These are phyloP conservation scores for Callimorpha dominula DNA, from an alignment of 2,888 invertebrate genomes.

Conservation along the genomic window DNA sequence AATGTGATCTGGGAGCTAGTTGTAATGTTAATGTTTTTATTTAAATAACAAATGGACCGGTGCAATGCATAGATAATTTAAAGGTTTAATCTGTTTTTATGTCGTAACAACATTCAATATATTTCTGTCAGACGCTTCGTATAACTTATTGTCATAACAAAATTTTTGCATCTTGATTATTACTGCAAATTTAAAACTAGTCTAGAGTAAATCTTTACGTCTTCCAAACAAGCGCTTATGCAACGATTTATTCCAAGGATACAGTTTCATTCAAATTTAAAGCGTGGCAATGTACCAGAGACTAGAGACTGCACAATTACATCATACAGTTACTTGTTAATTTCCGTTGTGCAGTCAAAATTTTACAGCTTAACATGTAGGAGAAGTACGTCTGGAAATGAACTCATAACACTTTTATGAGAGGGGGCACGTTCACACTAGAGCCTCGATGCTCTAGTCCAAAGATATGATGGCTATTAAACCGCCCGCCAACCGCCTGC, in stretches of 20 bases:
- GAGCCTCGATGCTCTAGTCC: conserved; percentile 50
- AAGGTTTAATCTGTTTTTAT: too few relatives aligned
- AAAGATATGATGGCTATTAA: conserved; percentile 79
- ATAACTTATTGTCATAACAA: too few relatives aligned
- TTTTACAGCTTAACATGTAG: conserved; percentile 48
- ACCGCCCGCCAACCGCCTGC: conserved; percentile 69
- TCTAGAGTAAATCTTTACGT: neutral
- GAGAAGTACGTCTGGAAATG: conserved; percentile 68
- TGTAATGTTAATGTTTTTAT: too few relatives aligned
- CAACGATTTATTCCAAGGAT: neutral
- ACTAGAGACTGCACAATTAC: conserved; percentile 35
- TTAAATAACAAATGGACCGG: too few relatives aligned
- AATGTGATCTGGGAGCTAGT: too few relatives aligned
- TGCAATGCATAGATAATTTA: too few relatives aligned
- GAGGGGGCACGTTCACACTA: conserved; percentile 59
- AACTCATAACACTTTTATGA: conserved; percentile 85
- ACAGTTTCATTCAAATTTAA: conserved; percentile 9
- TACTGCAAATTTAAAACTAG: neutral
- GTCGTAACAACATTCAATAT: too few relatives aligned
- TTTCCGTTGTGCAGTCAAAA: conserved; percentile 50
- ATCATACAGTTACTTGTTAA: conserved; percentile 44
- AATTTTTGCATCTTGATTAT: neutral
- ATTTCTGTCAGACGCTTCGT: too few relatives aligned
- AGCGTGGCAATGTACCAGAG: conserved; percentile 27
- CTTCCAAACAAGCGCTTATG: neutral